phyloP scores from a whole-genome alignment of 1,140 invertebrate genomes.

The Rhopalosiphum maidis region DNA sequence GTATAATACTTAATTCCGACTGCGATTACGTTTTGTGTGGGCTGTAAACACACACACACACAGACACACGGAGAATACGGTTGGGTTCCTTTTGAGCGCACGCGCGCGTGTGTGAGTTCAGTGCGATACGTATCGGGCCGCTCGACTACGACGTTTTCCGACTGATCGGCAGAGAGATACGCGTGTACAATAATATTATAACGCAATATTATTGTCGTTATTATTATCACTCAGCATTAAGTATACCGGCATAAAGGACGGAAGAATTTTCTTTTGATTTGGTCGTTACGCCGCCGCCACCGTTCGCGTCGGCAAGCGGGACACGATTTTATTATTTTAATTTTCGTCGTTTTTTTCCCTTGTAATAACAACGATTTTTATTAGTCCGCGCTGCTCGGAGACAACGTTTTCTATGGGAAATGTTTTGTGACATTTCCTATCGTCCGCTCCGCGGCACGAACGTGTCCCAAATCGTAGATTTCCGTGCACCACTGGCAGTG shows the following conservation, averaged over 20 bases:
- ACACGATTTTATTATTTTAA: conserved; percentile 17
- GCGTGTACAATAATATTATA: background rate
- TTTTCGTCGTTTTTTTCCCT: background rate
- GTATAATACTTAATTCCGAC: background rate
- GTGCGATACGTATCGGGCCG: conserved; percentile 14
- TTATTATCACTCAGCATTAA: background rate
- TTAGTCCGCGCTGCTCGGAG: background rate
- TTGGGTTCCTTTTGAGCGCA: background rate
- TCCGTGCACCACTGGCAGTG: background rate
- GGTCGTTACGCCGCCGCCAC: background rate
- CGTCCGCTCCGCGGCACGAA: background rate
- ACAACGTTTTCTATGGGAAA: background rate
- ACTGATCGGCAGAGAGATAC: background rate
- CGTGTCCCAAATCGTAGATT: background rate
- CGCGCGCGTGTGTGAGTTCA: background rate
- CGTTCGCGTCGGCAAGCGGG: background rate
- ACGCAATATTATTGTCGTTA: background rate
- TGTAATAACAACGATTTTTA: background rate
- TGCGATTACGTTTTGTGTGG: background rate
- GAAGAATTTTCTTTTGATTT: background rate
- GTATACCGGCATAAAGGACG: background rate
- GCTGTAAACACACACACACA: background rate
- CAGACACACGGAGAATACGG: background rate
- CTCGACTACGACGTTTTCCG: background rate
- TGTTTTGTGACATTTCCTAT: background rate